phyloP scores from a whole-genome alignment of 1,140 invertebrate genomes.

The Vanessa tameamea region DNA sequence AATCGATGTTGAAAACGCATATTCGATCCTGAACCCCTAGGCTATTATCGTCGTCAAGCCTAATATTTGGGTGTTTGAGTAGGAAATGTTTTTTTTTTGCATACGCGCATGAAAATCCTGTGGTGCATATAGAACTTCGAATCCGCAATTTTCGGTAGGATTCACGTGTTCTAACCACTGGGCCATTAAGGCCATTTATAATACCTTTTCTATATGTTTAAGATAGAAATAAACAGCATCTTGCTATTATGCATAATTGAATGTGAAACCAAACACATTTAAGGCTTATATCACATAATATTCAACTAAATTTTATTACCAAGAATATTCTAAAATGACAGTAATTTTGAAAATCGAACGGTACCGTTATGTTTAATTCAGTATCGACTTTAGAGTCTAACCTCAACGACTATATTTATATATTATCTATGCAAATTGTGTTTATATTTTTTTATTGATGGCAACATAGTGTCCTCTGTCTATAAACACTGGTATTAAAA shows the following conservation, averaged over 20 bases:
- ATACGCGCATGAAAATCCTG: no score
- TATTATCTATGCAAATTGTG: slow-evolving; percentile 12
- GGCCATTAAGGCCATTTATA: not conserved
- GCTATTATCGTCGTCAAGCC: no score
- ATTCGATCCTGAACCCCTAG: no score
- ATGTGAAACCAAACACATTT: slow-evolving; percentile 30
- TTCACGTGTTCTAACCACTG: not conserved
- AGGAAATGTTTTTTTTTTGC: no score
- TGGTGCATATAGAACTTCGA: not conserved
- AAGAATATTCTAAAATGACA: not conserved
- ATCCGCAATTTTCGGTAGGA: not conserved
- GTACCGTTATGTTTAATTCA: slow-evolving; percentile 24
- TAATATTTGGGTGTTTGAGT: no score
- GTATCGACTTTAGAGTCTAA: slow-evolving; percentile 25
- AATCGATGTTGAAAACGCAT: no score
- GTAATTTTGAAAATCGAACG: slow-evolving; percentile 21
- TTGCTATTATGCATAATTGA: slow-evolving; percentile 24
- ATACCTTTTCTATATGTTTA: not conserved
- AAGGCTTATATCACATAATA: slow-evolving; percentile 19
- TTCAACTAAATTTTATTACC: slow-evolving; percentile 16
- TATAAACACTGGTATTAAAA: no score
- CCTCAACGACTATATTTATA: slow-evolving; percentile 19
- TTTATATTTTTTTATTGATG: not conserved
- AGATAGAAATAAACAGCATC: not conserved
- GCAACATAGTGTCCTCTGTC: no score